These are phyloP conservation scores for Furnarius figulus DNA, from an alignment of 2,113 vertebrate species.

Conservation along the genomic window DNA sequence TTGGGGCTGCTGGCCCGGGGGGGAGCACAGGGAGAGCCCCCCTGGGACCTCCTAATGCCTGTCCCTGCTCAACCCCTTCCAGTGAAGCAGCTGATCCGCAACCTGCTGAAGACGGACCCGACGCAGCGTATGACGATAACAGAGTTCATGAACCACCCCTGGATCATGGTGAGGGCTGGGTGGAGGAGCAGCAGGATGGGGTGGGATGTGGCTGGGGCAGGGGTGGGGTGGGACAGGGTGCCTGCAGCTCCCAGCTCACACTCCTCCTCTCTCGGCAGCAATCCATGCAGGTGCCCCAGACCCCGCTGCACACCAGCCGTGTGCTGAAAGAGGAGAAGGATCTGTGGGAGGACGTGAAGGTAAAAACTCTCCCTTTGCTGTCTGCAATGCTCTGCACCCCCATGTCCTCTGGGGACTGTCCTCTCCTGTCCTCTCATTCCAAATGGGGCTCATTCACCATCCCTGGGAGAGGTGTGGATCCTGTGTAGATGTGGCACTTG, in stretches of 20 bases:
- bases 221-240: not conserved
- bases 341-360: slow-evolving; percentile 97
- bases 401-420: fast-evolving
- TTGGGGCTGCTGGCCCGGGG: not conserved
- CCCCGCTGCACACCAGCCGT: slow-evolving; percentile 95
- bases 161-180: slow-evolving; percentile 88
- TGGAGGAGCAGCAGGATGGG: not conserved
- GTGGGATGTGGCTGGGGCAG: not conserved
- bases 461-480: fast-evolving
- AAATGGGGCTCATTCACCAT: fast-evolving
- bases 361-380: slow-evolving; percentile 34
- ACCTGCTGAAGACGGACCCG: slow-evolving; percentile 94
- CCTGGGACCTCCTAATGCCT: not conserved
- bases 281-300: slow-evolving; percentile 95
- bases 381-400: fast-evolving
- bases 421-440: fast-evolving
- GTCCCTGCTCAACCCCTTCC: not conserved
- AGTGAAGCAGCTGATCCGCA: slow-evolving; percentile 95
- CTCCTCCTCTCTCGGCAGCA: slow-evolving; percentile 73
- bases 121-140: slow-evolving; percentile 97
- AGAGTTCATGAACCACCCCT: slow-evolving; percentile 98
- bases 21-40: not conserved
- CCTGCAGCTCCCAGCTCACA: not conserved
- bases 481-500: not conserved
- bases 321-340: slow-evolving; percentile 96